These are phyloP conservation scores for Ephestia elutella DNA, from an alignment of 1,140 invertebrate genomes.

Conservation along the genomic window DNA sequence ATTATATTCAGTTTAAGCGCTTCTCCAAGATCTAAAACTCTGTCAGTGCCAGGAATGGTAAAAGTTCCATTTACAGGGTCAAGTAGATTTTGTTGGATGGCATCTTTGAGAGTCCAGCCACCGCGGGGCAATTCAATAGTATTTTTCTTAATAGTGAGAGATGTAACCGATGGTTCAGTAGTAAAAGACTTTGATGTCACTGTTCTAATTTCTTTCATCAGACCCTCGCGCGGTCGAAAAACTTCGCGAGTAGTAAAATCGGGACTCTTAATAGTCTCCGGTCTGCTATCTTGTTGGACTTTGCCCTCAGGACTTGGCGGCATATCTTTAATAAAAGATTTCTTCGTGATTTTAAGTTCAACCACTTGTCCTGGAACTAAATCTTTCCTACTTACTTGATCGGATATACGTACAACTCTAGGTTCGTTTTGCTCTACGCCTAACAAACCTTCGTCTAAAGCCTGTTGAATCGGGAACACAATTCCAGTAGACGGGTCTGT, in stretches of 20 bases:
- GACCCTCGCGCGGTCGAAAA: constrained; percentile 40
- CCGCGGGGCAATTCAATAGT: constrained; percentile 85
- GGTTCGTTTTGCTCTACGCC: constrained; percentile 76
- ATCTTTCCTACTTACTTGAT: constrained; percentile 60
- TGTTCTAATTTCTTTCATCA: constrained; percentile 44
- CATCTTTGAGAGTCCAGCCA: constrained; percentile 86
- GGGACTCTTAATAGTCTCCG: constrained; percentile 70
- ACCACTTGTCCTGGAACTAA: constrained; percentile 66
- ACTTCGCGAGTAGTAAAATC: constrained; percentile 40
- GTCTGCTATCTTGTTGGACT: constrained; percentile 55
- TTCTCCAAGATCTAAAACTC: constrained; percentile 89
- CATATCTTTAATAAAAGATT: constrained; percentile 70
- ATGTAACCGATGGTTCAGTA: constrained; percentile 64
- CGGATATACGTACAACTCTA: constrained; percentile 51
- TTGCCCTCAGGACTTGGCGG: constrained; percentile 62
- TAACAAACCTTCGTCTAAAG: constrained; percentile 82
- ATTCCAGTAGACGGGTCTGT: constrained; percentile 85
- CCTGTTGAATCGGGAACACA: constrained; percentile 87
- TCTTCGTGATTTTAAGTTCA: constrained; percentile 72
- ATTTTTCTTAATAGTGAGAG: constrained; percentile 71
- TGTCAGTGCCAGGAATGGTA: constrained; percentile 89
- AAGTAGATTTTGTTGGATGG: constrained; percentile 84
- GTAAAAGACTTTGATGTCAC: constrained; percentile 55
- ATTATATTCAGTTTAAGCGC: constrained; percentile 90
- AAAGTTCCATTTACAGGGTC: constrained; percentile 89